These are phyloP conservation scores for Nomada fabriciana DNA, from an alignment of 2,888 invertebrate species.

Conservation along the genomic window DNA sequence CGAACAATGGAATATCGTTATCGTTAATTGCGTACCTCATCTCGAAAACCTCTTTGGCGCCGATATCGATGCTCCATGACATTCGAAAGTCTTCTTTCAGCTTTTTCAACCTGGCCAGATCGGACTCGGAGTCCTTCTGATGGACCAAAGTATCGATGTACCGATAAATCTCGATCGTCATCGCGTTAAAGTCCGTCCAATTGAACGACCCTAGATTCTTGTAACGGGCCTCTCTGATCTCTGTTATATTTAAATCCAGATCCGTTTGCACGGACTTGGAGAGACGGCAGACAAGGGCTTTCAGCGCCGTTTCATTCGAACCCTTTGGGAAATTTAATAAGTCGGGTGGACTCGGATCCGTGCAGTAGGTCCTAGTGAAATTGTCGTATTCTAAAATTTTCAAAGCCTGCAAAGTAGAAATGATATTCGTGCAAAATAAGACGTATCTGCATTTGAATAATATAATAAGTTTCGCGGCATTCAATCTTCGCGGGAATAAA, in stretches of 20 bases:
- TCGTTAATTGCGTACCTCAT: constrained; percentile 72
- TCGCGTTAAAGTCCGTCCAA: constrained; percentile 79
- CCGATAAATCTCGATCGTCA: constrained; percentile 74
- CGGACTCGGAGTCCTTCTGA: constrained; percentile 64
- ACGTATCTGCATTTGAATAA: not conserved
- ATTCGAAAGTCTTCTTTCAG: constrained; percentile 66
- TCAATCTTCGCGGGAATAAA: not conserved
- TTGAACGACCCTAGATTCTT: constrained; percentile 67
- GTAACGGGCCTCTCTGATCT: constrained; percentile 45
- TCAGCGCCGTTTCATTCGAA: constrained; percentile 76
- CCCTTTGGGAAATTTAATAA: constrained; percentile 76
- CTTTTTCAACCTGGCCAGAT: constrained; percentile 56
- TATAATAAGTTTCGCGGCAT: not conserved
- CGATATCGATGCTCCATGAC: constrained; percentile 74
- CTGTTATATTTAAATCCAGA: constrained; percentile 71
- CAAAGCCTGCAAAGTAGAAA: constrained; percentile 65
- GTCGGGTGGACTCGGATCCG: constrained; percentile 59
- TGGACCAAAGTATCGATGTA: constrained; percentile 76
- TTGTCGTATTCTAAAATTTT: constrained; percentile 78
- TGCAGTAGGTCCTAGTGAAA: constrained; percentile 76
- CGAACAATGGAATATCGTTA: not conserved
- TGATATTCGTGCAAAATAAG: not conserved
- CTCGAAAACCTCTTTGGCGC: constrained; percentile 72
- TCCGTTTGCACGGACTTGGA: constrained; percentile 71
- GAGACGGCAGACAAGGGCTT: constrained; percentile 75